Conservation (phyloP, 2,888 invertebrate species). For the Agapostemon virescens region DNA sequence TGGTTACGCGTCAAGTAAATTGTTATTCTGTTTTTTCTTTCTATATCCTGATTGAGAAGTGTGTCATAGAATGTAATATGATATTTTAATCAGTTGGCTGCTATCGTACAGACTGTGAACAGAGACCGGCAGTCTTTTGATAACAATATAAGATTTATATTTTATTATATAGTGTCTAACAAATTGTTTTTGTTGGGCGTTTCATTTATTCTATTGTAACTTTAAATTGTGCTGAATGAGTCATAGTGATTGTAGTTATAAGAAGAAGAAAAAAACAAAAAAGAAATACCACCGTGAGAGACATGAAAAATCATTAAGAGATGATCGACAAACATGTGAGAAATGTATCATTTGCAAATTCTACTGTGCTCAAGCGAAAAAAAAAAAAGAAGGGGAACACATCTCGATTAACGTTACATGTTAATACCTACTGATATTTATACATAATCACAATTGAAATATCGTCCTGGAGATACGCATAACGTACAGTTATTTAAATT, state of each 20-base stretch:
- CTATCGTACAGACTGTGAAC: constrained; percentile 18
- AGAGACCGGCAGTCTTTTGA: constrained; percentile 23
- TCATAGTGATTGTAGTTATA: constrained; percentile 20
- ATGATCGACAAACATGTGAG: constrained; percentile 27
- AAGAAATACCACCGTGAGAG: constrained; percentile 15
- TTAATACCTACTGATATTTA: constrained; percentile 59
- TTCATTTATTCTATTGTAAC: constrained; percentile 29
- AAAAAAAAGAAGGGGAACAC: constrained; percentile 30
- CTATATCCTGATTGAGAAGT: constrained; percentile 21
- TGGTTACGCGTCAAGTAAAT: constrained; percentile 25
- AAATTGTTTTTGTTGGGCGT: constrained; percentile 7
- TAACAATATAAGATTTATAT: constrained; percentile 35
- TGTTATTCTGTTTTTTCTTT: constrained; percentile 23
- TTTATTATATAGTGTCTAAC: constrained; percentile 27
- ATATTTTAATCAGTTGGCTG: constrained; percentile 31
- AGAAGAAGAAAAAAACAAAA: too few species aligned
- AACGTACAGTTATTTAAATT: constrained; percentile 36
- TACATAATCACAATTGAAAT: constrained; percentile 58
- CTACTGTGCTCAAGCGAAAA: constrained; percentile 58
- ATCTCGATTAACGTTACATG: constrained; percentile 65
- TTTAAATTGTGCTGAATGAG: not conserved
- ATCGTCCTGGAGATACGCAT: constrained; percentile 61
- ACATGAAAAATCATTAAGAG: constrained; percentile 41
- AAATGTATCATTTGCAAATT: constrained; percentile 52
- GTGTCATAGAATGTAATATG: constrained; percentile 11